Evolutionary conservation across 2,113 vertebrate species (phyloP).

Genomic region (Corythornis madagascariensis): DNA sequence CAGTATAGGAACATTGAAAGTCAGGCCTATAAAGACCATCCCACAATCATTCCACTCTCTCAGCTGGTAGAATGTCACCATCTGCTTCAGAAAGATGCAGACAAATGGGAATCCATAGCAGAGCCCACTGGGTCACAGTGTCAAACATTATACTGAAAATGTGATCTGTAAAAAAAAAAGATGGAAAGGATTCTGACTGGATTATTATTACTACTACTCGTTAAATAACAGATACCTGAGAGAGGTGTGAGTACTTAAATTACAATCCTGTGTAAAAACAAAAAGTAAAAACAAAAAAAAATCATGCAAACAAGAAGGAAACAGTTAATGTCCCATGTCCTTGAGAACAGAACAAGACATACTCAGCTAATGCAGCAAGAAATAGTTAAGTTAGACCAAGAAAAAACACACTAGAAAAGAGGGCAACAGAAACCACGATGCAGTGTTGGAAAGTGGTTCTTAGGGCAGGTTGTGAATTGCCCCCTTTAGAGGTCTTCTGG

Average conservation of each 20-base stretch:
- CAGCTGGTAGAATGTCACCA: neutral
- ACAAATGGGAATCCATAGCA: neutral
- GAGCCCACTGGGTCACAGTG: neutral
- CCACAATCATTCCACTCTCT: neutral
- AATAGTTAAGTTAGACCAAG: neutral
- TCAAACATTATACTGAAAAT: neutral
- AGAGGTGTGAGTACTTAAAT: neutral
- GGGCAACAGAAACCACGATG: neutral
- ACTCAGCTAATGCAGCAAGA: neutral
- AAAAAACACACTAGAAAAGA: neutral
- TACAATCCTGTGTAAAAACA: neutral
- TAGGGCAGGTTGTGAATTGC: neutral
- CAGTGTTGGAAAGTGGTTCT: neutral
- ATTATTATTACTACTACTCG: neutral
- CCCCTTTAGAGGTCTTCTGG: neutral
- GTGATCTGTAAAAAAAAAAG: no score
- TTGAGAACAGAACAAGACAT: neutral
- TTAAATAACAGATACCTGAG: neutral
- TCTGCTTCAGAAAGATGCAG: neutral
- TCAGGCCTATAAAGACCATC: neutral
- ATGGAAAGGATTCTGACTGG: neutral
- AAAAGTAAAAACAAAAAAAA: neutral
- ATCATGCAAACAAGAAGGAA: neutral
- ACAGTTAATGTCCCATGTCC: neutral
- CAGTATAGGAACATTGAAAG: neutral